Base-by-base conservation (phyloP, 2,113 vertebrate species). In the Pycnonotus jocosus region DNA sequence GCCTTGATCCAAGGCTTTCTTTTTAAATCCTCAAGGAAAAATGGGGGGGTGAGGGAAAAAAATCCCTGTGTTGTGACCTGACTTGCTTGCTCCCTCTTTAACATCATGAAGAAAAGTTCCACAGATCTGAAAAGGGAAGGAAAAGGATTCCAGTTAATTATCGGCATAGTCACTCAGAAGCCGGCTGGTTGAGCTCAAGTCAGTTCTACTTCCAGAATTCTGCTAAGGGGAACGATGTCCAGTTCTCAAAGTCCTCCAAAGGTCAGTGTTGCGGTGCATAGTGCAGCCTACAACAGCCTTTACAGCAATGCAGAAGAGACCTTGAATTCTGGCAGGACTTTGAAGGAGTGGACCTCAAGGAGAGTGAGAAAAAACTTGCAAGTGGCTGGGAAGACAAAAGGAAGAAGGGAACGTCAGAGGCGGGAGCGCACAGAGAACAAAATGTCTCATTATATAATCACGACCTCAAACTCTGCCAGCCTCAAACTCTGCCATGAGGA, bases 21-120 rank as follows among this genome's bases (percentile, higher is more conserved):
- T 54, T 22, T 56, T 31, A 50, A 72, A 80, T 23, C 1, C 3
- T 25, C 37, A 25, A 47, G 48, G 9, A 37, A 0, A 2, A 91
- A 42, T 1, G 11, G 3, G 4, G 16, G 3, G 24, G n/a, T n/a
- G n/a, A n/a, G n/a, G n/a, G n/a, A 40, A 64, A 64, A 57, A 47
- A 15, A 10, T 20, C 9, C 17, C 2, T 31, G 3, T 40, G 21
- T 30, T 50, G 12, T 37, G 12, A 15, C 35, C n/a, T 3, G 1
- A 64, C n/a, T 25, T 3, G 0, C 37, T 76, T 64, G 24, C 69
- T 4, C 7, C 30, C 19, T 12, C 12, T n/a, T 45, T 2, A 61
- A n/a, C 2, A 10, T 38, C 12, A 16, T n/a, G 13, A 84, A 61
- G 7, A 77, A 69, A 77, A 48, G 37, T 35, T 18, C 4, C 8